A percentile compares a stretch with the other conserved stretches of the same genome.
Evolutionary conservation across 2,797 vertebrate species (phyloP).

Genomic region (Sebastolobus alascanus): DNA sequence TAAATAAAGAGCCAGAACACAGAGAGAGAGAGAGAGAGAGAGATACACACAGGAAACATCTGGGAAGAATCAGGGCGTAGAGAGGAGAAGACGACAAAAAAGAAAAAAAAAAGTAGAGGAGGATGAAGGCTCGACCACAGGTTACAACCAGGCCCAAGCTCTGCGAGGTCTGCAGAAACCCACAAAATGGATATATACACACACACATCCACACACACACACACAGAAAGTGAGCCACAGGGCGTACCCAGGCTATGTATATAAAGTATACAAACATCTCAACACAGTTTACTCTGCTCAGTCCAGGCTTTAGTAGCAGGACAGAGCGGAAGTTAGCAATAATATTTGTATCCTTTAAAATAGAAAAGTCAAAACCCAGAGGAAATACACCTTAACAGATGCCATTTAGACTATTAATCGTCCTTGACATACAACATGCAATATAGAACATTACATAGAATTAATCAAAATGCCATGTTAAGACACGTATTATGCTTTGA

Average conservation of each 20-base stretch:
- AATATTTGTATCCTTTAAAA: slow-evolving; percentile 48
- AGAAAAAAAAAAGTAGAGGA: slow-evolving; percentile 41
- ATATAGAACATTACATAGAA: background rate
- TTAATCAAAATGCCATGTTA: background rate
- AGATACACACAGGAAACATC: slow-evolving; percentile 94
- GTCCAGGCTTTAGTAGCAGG: slow-evolving; percentile 23
- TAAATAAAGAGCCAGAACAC: slow-evolving; percentile 42
- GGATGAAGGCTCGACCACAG: slow-evolving; percentile 81
- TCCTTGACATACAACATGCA: background rate
- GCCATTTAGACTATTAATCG: background rate
- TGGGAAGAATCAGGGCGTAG: slow-evolving; percentile 87
- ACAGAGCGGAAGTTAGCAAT: slow-evolving; percentile 32
- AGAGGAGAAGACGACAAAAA: slow-evolving; percentile 56
- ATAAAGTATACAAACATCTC: slow-evolving; percentile 54
- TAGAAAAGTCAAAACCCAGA: background rate
- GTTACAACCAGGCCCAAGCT: slow-evolving; percentile 77
- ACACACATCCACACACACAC: slow-evolving; percentile 15
- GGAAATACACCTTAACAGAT: slow-evolving; percentile 1
- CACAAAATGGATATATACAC: slow-evolving; percentile 58
- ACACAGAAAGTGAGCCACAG: slow-evolving; percentile 34
- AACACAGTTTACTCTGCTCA: slow-evolving; percentile 37
- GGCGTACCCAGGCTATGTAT: slow-evolving; percentile 46
- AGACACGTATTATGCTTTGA: background rate
- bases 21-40: slow-evolving; percentile 35
- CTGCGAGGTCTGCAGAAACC: slow-evolving; percentile 61